phyloP scores from a whole-genome alignment of 2,888 invertebrate species.

The Gortyna flavago region DNA sequence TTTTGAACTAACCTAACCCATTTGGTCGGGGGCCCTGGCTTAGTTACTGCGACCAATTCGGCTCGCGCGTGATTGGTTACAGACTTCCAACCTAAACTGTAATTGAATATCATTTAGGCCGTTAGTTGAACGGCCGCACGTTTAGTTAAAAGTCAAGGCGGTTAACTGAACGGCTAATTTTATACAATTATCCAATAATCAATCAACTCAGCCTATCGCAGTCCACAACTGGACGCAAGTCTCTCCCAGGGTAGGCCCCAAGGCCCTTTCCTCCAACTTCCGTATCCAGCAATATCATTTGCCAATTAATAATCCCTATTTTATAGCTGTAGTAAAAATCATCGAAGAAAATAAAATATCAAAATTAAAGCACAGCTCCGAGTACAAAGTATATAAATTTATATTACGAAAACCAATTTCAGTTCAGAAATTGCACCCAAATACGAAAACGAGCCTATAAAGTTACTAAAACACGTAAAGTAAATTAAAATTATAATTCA shows the following conservation, averaged over 20 bases:
- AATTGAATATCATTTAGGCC: no score
- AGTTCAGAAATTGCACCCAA: conserved; percentile 9
- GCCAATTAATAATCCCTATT: neutral
- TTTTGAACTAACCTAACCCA: no score
- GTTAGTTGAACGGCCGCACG: no score
- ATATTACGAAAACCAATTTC: neutral
- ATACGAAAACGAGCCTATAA: neutral
- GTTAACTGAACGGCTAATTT: no score
- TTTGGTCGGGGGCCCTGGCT: no score
- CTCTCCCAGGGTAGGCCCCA: no score
- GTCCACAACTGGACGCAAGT: no score
- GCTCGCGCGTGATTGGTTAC: no score
- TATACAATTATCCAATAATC: neutral
- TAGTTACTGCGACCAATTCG: no score
- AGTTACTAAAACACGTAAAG: conserved; percentile 9
- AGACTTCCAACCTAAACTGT: no score
- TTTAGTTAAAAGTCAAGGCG: no score
- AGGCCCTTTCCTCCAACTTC: neutral
- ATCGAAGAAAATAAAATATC: neutral
- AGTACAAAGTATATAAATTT: neutral
- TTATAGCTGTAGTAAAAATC: neutral
- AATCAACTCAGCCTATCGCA: neutral
- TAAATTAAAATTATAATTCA: conserved; percentile 16
- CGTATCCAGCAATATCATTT: neutral
- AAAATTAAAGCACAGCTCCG: neutral